Conservation (phyloP, 2,113 vertebrate species). For the Carollia perspicillata region DNA sequence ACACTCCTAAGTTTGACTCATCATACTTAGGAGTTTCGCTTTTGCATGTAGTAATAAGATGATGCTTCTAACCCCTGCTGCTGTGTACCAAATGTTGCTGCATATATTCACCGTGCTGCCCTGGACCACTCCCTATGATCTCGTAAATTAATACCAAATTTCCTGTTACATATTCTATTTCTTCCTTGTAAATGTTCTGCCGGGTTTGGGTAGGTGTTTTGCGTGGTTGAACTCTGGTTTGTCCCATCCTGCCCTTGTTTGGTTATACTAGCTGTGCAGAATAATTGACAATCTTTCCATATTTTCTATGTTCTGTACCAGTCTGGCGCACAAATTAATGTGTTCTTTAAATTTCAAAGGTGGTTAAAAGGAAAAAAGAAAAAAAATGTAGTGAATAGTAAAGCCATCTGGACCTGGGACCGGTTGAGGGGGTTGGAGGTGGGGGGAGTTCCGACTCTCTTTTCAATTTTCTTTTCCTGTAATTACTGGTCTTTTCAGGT, state of each 20-base stretch:
- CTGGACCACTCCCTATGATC: neutral
- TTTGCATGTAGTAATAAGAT: neutral
- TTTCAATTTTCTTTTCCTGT: neutral
- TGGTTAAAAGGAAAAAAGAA: constrained; percentile 6
- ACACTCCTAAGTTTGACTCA: neutral
- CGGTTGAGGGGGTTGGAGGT: neutral
- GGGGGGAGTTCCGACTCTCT: neutral
- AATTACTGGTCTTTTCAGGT: neutral
- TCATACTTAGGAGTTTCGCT: neutral
- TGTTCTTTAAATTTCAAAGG: neutral
- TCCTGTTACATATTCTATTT: neutral
- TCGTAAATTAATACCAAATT: neutral
- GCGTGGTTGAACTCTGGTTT: neutral
- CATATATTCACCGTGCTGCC: neutral
- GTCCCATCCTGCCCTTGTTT: neutral
- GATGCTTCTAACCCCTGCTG: neutral
- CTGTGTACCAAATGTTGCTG: neutral
- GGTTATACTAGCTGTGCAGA: neutral
- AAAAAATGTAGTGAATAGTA: neutral
- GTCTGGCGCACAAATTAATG: neutral
- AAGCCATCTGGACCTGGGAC: neutral
- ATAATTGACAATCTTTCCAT: neutral
- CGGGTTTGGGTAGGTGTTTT: neutral
- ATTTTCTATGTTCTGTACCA: neutral
- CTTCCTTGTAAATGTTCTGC: neutral